phyloP scores from a whole-genome alignment of 1,140 invertebrate genomes.

The Papilio machaon region DNA sequence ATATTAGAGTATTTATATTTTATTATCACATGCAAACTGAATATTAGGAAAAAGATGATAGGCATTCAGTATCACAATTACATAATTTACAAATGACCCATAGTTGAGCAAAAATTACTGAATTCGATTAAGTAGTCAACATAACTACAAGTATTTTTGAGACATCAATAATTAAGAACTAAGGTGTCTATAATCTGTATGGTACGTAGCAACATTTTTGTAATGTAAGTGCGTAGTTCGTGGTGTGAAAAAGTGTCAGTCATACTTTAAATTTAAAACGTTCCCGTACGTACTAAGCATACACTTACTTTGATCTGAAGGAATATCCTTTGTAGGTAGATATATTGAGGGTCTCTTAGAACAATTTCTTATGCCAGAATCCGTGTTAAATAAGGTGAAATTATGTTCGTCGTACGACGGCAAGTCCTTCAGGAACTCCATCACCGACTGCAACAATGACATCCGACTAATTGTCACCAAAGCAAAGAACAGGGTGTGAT shows the following conservation, averaged over 20 bases:
- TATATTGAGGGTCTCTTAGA: slow-evolving; percentile 94
- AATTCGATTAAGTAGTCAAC: not conserved
- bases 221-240: not conserved
- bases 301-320: slow-evolving; percentile 92
- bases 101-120: not conserved
- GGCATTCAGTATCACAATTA: not conserved
- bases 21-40: no score
- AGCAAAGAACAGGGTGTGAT: slow-evolving; percentile 46
- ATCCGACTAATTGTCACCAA: slow-evolving; percentile 17
- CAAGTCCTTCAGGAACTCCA: slow-evolving; percentile 94
- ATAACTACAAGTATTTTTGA: not conserved
- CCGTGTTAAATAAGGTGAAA: slow-evolving; percentile 94
- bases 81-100: not conserved
- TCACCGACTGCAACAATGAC: slow-evolving; percentile 85
- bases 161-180: not conserved
- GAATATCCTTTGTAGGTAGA: slow-evolving; percentile 93
- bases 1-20: no score
- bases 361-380: slow-evolving; percentile 91
- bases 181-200: no score
- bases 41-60: not conserved
- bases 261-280: not conserved
- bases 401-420: slow-evolving; percentile 95
- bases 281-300: slow-evolving; percentile 39
- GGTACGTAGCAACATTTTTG: not conserved
- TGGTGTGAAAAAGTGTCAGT: not conserved